Percentiles rank a stretch among this genome's conserved stretches.
Evolutionary conservation across 2,797 vertebrate species (phyloP).

Genomic region (Mus caroli): DNA sequence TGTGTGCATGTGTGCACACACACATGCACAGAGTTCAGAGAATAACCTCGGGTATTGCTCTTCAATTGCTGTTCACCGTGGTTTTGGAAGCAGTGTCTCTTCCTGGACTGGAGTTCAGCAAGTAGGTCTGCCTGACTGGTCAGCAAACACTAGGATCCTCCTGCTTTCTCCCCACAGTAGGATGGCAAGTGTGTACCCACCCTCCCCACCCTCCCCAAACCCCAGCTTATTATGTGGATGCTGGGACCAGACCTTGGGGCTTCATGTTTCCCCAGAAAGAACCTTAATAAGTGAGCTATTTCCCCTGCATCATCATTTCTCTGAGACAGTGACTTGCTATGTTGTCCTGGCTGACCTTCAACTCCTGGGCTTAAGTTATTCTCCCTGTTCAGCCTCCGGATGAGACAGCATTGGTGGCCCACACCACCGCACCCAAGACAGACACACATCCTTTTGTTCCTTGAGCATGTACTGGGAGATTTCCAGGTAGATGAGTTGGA

Average conservation of each 20-base stretch:
- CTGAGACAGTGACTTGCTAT: background rate
- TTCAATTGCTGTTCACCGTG: background rate
- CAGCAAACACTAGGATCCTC: background rate
- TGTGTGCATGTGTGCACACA: fast-evolving
- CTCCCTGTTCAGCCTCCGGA: background rate
- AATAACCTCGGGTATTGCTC: no score
- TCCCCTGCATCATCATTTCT: background rate
- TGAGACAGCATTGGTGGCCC: background rate
- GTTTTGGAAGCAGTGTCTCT: background rate
- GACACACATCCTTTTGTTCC: background rate
- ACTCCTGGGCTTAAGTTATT: background rate
- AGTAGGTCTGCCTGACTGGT: background rate
- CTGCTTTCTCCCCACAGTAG: background rate
- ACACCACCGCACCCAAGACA: background rate
- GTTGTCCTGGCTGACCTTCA: background rate
- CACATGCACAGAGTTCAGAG: background rate
- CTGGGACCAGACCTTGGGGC: background rate
- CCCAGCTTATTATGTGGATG: background rate
- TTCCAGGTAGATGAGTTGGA: background rate
- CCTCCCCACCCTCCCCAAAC: no score
- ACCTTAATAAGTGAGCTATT: background rate
- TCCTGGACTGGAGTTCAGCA: background rate
- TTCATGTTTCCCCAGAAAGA: background rate
- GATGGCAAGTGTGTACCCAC: no score
- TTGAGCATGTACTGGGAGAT: background rate